Conservation (phyloP, 2,797 vertebrate genomes). For the Zalophus californianus region DNA sequence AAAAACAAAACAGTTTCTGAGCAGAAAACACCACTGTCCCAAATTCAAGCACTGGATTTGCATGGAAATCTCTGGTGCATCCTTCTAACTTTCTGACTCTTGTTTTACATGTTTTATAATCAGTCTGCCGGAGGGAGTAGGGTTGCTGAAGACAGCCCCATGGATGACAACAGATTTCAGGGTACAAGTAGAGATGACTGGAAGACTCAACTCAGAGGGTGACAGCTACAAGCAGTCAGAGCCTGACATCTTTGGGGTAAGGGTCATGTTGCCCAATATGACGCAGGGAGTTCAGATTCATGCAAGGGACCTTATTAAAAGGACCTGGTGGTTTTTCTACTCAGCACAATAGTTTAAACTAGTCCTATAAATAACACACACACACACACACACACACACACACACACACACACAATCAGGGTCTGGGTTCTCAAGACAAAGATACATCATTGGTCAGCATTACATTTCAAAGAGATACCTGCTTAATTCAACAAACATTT, state of each 20-base stretch:
- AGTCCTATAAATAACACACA: background rate
- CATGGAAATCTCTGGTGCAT: background rate
- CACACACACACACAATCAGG: rapidly evolving
- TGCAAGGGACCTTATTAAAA: background rate
- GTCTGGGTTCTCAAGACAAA: background rate
- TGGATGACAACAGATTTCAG: background rate
- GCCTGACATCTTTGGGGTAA: background rate
- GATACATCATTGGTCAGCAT: background rate
- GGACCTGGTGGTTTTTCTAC: background rate
- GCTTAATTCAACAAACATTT: background rate
- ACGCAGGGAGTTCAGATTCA: background rate
- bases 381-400: background rate
- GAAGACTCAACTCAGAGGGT: background rate
- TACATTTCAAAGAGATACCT: background rate
- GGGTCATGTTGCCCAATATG: background rate
- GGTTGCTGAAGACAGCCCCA: background rate
- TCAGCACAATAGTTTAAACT: background rate
- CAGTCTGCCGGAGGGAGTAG: background rate
- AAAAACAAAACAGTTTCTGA: background rate
- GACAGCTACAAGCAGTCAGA: background rate
- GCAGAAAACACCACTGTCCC: background rate
- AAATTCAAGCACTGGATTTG: background rate
- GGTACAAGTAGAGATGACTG: too few relatives aligned
- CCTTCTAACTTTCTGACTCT: background rate
- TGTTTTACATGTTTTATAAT: background rate